Evolutionary conservation across 2,797 vertebrate genomes (phyloP).

Genomic region (Setipinna tenuifilis): DNA sequence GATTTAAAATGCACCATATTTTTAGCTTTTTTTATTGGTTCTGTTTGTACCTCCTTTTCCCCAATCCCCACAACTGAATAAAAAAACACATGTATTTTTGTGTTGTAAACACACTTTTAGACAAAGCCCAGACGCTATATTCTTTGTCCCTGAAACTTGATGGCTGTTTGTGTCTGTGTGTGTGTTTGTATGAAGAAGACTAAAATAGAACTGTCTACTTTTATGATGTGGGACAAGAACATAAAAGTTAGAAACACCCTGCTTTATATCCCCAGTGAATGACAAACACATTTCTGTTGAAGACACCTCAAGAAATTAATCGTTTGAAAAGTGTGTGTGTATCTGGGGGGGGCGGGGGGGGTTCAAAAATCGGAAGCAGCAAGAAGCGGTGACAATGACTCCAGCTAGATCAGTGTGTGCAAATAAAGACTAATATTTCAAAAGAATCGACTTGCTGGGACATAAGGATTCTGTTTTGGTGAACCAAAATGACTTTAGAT

Average conservation of each 20-base stretch:
- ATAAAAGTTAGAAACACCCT: slow-evolving; percentile 47
- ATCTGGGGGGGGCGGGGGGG: slow-evolving; percentile 32
- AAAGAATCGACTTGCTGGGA: background rate
- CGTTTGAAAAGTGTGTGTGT: background rate
- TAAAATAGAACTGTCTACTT: slow-evolving; percentile 64
- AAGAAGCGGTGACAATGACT: slow-evolving; percentile 43
- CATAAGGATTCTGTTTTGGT: slow-evolving; percentile 43
- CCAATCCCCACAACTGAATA: slow-evolving; percentile 41
- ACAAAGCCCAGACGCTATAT: slow-evolving; percentile 57
- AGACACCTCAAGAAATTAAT: slow-evolving; percentile 49
- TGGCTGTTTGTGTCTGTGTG: slow-evolving; percentile 30
- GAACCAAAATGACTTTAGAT: background rate
- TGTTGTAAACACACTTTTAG: slow-evolving; percentile 53
- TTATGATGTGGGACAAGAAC: slow-evolving; percentile 49
- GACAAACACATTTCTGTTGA: slow-evolving; percentile 46
- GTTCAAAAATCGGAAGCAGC: slow-evolving; percentile 41
- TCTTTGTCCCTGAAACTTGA: slow-evolving; percentile 62
- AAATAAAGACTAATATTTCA: slow-evolving; percentile 29
- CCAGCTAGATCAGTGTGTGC: slow-evolving; percentile 47
- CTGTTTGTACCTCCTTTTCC: slow-evolving; percentile 38
- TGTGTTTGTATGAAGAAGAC: slow-evolving; percentile 28
- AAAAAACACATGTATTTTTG: slow-evolving; percentile 38
- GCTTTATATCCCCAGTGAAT: slow-evolving; percentile 63
- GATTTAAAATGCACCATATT: slow-evolving; percentile 56
- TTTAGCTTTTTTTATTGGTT: slow-evolving; percentile 34